Evolutionary conservation across 2,888 invertebrate genomes (phyloP).

Genomic region (Sesia apiformis): DNA sequence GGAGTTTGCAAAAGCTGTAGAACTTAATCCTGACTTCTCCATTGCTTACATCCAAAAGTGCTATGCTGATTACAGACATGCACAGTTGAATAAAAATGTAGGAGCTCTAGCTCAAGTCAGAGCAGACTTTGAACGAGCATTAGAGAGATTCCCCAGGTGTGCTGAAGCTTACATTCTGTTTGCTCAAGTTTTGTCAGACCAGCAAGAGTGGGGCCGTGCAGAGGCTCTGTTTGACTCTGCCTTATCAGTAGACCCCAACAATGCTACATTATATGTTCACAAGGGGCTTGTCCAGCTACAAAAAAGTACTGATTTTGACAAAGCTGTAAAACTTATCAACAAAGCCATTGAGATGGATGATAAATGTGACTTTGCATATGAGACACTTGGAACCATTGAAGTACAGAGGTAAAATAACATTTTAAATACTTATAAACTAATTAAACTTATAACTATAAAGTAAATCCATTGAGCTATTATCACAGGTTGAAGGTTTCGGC

Average conservation of each 20-base stretch:
- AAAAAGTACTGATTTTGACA: slow-evolving; percentile 87
- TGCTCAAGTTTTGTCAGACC: slow-evolving; percentile 92
- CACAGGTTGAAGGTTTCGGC: no score
- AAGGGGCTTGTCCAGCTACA: slow-evolving; percentile 88
- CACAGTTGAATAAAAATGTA: slow-evolving; percentile 76
- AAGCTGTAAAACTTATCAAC: slow-evolving; percentile 84
- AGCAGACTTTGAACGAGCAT: slow-evolving; percentile 82
- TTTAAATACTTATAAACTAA: background rate
- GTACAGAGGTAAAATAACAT: slow-evolving; percentile 82
- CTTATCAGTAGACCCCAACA: slow-evolving; percentile 85
- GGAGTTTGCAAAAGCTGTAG: slow-evolving; percentile 89
- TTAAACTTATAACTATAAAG: no score
- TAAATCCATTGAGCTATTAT: no score
- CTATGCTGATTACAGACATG: slow-evolving; percentile 88
- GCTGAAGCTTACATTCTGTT: slow-evolving; percentile 91
- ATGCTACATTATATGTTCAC: slow-evolving; percentile 91
- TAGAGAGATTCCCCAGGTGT: slow-evolving; percentile 87
- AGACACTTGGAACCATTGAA: slow-evolving; percentile 95
- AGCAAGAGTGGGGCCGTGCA: slow-evolving; percentile 87
- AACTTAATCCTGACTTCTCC: slow-evolving; percentile 87
- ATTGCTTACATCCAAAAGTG: slow-evolving; percentile 93
- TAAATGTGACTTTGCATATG: slow-evolving; percentile 95
- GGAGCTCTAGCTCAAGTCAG: slow-evolving; percentile 78
- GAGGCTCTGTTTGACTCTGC: slow-evolving; percentile 88
- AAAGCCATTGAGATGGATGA: slow-evolving; percentile 91